phyloP scores from a whole-genome alignment of 1,140 invertebrate genomes.

The Drosophila burlai region DNA sequence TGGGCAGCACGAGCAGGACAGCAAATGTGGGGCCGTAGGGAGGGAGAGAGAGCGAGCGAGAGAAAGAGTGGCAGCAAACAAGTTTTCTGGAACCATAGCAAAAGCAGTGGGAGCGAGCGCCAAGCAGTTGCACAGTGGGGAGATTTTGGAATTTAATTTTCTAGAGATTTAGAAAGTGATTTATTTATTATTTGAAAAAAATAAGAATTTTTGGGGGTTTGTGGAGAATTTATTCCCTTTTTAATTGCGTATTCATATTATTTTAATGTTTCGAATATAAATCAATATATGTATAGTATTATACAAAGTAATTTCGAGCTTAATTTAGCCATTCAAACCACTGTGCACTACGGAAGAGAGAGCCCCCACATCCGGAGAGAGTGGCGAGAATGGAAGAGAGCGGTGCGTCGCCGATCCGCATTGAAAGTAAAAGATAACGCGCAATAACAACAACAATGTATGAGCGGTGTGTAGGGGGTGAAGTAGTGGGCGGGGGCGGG shows the following conservation, averaged over 20 bases:
- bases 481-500: slow-evolving; percentile 1
- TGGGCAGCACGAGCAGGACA: slow-evolving; percentile 21
- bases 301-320: neutral
- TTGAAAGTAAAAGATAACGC: slow-evolving; percentile 81
- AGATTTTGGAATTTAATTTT: neutral
- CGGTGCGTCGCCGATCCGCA: slow-evolving; percentile 50
- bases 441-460: slow-evolving; percentile 62
- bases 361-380: slow-evolving; percentile 20
- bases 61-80: slow-evolving; percentile 47
- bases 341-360: slow-evolving; percentile 7
- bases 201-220: too few relatives aligned
- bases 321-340: neutral
- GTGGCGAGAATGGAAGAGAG: slow-evolving; percentile 22
- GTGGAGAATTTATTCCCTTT: too few relatives aligned
- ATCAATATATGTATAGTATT: neutral
- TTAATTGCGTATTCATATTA: too few relatives aligned
- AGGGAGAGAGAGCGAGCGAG: slow-evolving; percentile 11
- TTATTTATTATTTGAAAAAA: too few relatives aligned
- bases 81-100: slow-evolving; percentile 62
- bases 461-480: slow-evolving; percentile 1
- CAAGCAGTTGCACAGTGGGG: slow-evolving; percentile 31
- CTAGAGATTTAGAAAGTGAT: too few relatives aligned
- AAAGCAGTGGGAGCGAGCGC: slow-evolving; percentile 37
- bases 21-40: slow-evolving; percentile 17
- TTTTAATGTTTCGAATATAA: too few relatives aligned